These are phyloP conservation scores for Bombylius discolor DNA, from an alignment of 2,888 invertebrate genomes.

Conservation along the genomic window DNA sequence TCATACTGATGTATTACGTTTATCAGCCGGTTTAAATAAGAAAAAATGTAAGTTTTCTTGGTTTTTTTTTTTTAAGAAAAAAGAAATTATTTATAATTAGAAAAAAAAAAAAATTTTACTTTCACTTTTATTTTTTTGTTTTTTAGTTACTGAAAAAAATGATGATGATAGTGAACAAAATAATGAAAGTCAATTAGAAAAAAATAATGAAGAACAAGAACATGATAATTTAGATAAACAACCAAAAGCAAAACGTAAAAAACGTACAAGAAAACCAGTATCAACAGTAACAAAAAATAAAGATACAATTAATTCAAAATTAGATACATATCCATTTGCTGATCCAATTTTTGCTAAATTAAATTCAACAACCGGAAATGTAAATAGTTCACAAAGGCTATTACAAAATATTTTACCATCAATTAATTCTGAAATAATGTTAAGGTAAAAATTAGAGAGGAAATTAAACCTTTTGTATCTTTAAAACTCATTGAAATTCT, in stretches of 20 bases:
- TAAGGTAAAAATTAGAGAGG: conserved; percentile 15
- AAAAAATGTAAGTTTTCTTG: conserved; percentile 19
- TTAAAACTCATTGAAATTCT: not conserved
- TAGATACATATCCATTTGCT: conserved; percentile 35
- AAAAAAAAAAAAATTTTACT: not conserved
- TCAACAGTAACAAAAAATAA: conserved; percentile 35
- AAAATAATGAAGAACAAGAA: conserved; percentile 8
- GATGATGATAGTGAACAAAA: conserved; percentile 13
- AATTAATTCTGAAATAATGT: conserved; percentile 33
- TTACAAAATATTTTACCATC: conserved; percentile 47
- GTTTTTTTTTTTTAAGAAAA: not conserved
- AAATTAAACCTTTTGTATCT: too few relatives aligned
- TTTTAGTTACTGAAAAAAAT: conserved; percentile 6
- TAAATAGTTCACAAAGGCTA: conserved; percentile 46
- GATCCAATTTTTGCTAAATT: conserved; percentile 50
- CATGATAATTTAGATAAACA: not conserved
- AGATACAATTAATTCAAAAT: conserved; percentile 30
- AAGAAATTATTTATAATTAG: too few relatives aligned
- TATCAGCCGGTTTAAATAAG: conserved; percentile 48
- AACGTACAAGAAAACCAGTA: conserved; percentile 22
- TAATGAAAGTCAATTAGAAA: conserved; percentile 1
- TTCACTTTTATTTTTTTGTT: not conserved
- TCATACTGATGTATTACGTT: conserved; percentile 65
- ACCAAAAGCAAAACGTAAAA: conserved; percentile 23
- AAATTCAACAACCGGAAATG: conserved; percentile 46